Evolutionary conservation across 2,888 invertebrate genomes (phyloP).

Genomic region (Syrista parreyssii): DNA sequence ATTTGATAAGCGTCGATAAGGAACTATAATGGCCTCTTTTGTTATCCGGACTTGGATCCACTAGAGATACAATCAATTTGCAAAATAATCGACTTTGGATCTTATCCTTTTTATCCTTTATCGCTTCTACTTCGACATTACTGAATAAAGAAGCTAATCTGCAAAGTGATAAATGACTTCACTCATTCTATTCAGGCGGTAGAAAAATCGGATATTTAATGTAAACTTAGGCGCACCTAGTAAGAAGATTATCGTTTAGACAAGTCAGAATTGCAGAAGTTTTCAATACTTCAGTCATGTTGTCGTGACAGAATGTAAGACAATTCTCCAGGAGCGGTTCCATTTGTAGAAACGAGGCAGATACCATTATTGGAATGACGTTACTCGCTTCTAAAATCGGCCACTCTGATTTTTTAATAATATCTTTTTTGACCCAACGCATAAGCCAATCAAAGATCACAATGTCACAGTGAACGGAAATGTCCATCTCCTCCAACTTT

Average conservation of each 20-base stretch:
- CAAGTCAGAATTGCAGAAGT: conserved; percentile 89
- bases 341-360: conserved; percentile 96
- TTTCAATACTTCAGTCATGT: conserved; percentile 88
- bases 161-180: conserved; percentile 29
- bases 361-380: conserved; percentile 92
- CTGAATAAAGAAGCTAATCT: conserved; percentile 90
- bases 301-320: conserved; percentile 84
- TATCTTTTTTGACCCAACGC: conserved; percentile 91
- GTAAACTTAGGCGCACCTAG: conserved; percentile 51
- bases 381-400: conserved; percentile 83
- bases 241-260: conserved; percentile 76
- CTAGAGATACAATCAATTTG: conserved; percentile 82
- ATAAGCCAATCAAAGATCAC: conserved; percentile 97
- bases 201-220: not conserved
- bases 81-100: conserved; percentile 86
- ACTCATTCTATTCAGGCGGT: not conserved
- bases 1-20: conserved; percentile 81
- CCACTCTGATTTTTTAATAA: conserved; percentile 74
- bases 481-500: conserved; percentile 90
- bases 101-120: conserved; percentile 90
- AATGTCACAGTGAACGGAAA: conserved; percentile 96
- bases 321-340: conserved; percentile 89
- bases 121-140: conserved; percentile 85
- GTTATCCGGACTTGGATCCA: conserved; percentile 80
- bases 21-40: conserved; percentile 85